These are phyloP conservation scores for Anastatus disparis DNA, from an alignment of 1,140 invertebrate genomes.

Conservation along the genomic window DNA sequence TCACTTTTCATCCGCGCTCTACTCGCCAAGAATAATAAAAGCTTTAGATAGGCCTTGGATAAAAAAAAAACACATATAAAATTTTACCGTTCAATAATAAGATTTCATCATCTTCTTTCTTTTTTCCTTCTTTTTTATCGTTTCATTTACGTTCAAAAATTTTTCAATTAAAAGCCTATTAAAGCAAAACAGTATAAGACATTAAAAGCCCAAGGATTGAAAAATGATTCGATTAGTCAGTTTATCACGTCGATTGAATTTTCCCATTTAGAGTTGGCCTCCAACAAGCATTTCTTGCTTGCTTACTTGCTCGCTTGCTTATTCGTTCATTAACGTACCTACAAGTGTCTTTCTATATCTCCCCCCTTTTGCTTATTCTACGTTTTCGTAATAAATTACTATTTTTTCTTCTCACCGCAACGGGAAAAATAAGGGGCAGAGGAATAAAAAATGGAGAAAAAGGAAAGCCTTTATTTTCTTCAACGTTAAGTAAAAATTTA, in stretches of 20 bases:
- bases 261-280: no score
- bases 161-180: conserved; percentile 50
- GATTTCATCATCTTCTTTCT: no score
- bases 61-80: no score
- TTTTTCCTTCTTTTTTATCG: not conserved
- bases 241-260: conserved; percentile 45
- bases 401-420: no score
- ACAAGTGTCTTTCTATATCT: not conserved
- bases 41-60: not conserved
- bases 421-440: no score
- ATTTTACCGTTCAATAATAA: no score
- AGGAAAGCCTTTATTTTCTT: no score
- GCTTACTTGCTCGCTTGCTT: conserved; percentile 22
- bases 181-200: no score
- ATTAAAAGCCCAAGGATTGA: conserved; percentile 39
- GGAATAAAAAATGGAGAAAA: no score
- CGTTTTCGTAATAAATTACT: not conserved
- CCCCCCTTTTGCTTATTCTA: not conserved
- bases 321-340: not conserved
- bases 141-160: conserved; percentile 30
- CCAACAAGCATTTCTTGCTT: no score
- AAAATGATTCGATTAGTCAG: conserved; percentile 46
- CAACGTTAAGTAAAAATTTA: no score
- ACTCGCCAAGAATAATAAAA: conserved; percentile 17
- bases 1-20: not conserved